Percentiles rank a stretch among this genome's conserved stretches.
Evolutionary conservation across 1,140 invertebrate species (phyloP).

Genomic region (Muscidifurax raptorellus): DNA sequence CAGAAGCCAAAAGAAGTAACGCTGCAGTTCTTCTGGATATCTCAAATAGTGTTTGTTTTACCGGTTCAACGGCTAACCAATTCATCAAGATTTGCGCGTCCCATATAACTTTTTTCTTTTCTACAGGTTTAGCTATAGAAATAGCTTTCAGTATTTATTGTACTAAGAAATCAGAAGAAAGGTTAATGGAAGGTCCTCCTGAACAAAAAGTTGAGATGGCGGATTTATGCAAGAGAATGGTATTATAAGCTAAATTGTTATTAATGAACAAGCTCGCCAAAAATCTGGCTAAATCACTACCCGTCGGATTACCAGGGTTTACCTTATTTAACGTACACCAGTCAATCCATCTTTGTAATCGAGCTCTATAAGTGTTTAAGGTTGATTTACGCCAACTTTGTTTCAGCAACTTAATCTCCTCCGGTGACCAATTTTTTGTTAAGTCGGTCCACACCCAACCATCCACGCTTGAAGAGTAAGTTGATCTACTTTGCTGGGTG

Average conservation of each 20-base stretch:
- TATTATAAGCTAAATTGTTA: conserved; percentile 56
- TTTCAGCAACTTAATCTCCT: conserved; percentile 20
- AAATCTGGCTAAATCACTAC: conserved; percentile 58
- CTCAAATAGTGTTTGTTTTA: conserved; percentile 50
- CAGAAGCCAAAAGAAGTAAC: conserved; percentile 60
- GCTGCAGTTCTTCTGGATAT: conserved; percentile 57
- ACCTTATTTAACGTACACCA: conserved; percentile 53
- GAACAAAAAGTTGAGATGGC: conserved; percentile 59
- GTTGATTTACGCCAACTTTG: conserved; percentile 42
- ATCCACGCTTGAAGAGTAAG: conserved; percentile 43
- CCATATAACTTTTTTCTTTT: conserved; percentile 49
- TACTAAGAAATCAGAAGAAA: conserved; percentile 50
- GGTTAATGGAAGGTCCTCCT: conserved; percentile 1
- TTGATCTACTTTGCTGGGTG: conserved; percentile 41
- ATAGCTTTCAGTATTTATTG: conserved; percentile 52
- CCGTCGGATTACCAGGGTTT: conserved; percentile 31
- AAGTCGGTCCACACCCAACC: conserved; percentile 28
- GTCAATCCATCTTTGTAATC: conserved; percentile 45
- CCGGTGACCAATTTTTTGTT: conserved; percentile 12
- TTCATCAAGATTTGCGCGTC: conserved; percentile 46
- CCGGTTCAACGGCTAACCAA: conserved; percentile 46
- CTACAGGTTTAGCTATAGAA: conserved; percentile 35
- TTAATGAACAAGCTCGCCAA: conserved; percentile 53
- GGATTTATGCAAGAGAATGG: conserved; percentile 63
- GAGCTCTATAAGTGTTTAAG: conserved; percentile 43